These are phyloP conservation scores for Vombatus ursinus DNA, from an alignment of 2,113 vertebrate species.

Conservation along the genomic window DNA sequence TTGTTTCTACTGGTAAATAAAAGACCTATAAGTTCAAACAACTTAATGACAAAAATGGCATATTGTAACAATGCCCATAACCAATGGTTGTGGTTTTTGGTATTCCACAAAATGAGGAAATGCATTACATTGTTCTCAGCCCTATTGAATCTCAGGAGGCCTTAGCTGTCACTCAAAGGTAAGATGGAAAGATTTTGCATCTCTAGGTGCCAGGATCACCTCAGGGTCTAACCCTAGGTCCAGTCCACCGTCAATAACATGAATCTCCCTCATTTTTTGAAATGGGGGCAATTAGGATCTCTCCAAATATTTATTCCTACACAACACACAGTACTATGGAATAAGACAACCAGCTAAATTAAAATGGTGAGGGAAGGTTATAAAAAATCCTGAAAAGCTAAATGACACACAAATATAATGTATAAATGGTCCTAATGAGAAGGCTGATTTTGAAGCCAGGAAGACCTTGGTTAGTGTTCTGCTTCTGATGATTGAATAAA, in stretches of 20 bases:
- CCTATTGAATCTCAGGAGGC: not conserved
- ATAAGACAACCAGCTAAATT: not conserved
- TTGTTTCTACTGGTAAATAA: not conserved
- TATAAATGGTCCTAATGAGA: not conserved
- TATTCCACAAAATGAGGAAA: conserved; percentile 2
- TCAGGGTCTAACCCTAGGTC: not conserved
- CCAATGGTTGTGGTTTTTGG: not conserved
- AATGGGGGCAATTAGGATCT: not conserved
- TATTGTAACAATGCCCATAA: not conserved
- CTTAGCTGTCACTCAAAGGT: not conserved
- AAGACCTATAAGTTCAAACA: not conserved
- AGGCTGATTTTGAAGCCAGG: not conserved
- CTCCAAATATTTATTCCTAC: not conserved
- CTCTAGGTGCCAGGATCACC: not conserved
- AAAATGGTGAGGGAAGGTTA: not conserved
- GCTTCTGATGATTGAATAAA: not conserved
- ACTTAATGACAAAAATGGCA: conserved; percentile 21
- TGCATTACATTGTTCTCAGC: not conserved
- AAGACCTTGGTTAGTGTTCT: not conserved
- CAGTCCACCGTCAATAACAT: not conserved
- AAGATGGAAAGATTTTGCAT: not conserved
- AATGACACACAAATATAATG: not conserved
- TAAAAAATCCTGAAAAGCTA: not conserved
- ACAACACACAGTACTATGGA: not conserved
- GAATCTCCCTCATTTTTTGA: not conserved